Evolutionary conservation across 2,888 invertebrate species (phyloP), one percentile per base, ranked within the genome.

Genomic region (Chrysodeixis includens): DNA sequence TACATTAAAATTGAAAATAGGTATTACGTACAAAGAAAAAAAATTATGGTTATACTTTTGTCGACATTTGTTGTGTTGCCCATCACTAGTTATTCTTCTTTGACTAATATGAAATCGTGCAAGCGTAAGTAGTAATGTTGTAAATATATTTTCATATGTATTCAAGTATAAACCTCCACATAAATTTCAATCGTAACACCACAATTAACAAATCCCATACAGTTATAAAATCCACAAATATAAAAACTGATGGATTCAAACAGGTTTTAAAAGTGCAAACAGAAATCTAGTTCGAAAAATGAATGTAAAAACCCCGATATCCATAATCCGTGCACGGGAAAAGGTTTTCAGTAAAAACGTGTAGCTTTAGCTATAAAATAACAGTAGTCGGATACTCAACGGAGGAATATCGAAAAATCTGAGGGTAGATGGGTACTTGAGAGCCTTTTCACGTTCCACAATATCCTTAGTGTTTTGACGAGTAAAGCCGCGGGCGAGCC

Each of bases 391-490:
- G 12, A 40, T n/a, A 40, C 40, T n/a, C n/a, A 5, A 14, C 14
- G 26, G 9, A 46, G 16, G 30, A 69, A 74, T 56, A 56, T 69
- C 53, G 56, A 71, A 65, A 61, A 35, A 16, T n/a, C 22, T 9
- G 30, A 30, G 55, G 14, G 8, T 26, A 26, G 26, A 26, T 2
- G 26, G 26, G 26, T 22, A 53, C 12, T 18, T 40, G 22, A 71
- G 70, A 62, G 53, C 30, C 58, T 40, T 66, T 66, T 51, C 64
- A 70, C 58, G 56, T 51, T 35, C 40, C 57, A 7, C 32, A 52
- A 46, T 40, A 40, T 40, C 40, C n/a, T 14, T 7, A 40, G 52
- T 66, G 55, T 78, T 74, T 66, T 67, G 62, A 76, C 57, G 62
- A 61, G 62, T 32, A 46, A 6, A 22, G 61, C 69, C 63, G 63